phyloP scores from a whole-genome alignment of 2,888 invertebrate genomes.

The Brachypalpus laphriformis region DNA sequence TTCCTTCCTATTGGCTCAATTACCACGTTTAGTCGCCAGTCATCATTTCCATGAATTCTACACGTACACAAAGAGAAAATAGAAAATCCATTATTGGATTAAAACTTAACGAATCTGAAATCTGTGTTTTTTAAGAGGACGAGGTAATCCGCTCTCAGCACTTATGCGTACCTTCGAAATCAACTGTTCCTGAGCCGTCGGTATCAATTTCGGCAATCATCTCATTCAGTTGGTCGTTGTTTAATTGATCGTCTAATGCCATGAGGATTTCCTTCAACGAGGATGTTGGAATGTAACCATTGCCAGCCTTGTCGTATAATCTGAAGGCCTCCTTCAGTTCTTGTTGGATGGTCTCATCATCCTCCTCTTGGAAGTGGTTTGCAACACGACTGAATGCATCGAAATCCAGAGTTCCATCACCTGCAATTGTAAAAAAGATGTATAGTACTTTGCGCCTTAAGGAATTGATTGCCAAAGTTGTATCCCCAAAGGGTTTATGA shows the following conservation, averaged over 20 bases:
- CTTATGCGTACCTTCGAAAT: conserved; percentile 98
- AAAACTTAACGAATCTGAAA: conserved; percentile 12
- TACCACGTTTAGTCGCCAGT: conserved; percentile 89
- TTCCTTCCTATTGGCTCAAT: conserved; percentile 9
- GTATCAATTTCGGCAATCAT: conserved; percentile 99
- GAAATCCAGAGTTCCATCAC: conserved; percentile 72
- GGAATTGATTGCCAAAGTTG: conserved; percentile 30
- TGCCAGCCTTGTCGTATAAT: conserved; percentile 99
- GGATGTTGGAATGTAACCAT: conserved; percentile 96
- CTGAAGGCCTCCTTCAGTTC: conserved; percentile 99
- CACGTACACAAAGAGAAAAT: conserved; percentile 84
- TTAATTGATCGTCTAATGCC: conserved; percentile 97
- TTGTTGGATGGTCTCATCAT: conserved; percentile 98
- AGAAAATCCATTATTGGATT: conserved; percentile 18
- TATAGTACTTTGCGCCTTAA: neutral
- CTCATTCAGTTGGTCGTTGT: conserved; percentile 96
- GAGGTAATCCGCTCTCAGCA: conserved; percentile 38
- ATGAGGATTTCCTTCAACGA: conserved; percentile 96
- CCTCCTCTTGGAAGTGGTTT: conserved; percentile 87
- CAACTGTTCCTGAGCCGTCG: conserved; percentile 99
- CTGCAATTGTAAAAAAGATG: conserved; percentile 43
- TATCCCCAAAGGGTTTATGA: neutral
- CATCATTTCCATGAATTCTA: conserved; percentile 99
- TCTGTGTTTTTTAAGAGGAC: neutral
- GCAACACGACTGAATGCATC: conserved; percentile 70